Base-by-base conservation (phyloP, 2,797 vertebrate genomes). In the Tachyglossus aculeatus region DNA sequence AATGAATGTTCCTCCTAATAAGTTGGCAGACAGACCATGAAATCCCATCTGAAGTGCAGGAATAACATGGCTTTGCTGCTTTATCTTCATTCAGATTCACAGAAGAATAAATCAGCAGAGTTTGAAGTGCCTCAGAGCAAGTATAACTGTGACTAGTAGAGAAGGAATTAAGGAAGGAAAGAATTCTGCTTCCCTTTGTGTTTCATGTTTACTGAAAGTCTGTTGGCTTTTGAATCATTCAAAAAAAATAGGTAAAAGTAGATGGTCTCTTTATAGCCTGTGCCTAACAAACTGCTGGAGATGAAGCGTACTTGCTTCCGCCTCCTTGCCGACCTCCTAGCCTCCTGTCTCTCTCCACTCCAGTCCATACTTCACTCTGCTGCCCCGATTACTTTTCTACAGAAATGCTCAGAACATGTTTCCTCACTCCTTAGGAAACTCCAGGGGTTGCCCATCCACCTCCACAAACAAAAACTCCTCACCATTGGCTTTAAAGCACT, bases 61-160 rank as follows among this genome's bases (percentile, higher is more conserved):
- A 77, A 32, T 57, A 72, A 77, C 25, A 29, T 2, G n/a, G 67
- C 43, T 83, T 63, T 58, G 29, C 32, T 15, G 27, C 5, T 21
- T 82, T 76, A 41, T n/a, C 68, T 71, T 56, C 80, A 86, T 87
- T 85, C 65, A 74, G 29, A 86, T 80, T 85, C 82, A 81, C 62
- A 40, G 37, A 64, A 80, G 60, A 86, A 78, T 79, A 67, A 79
- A 88, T 78, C 78, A 62, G 31, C 14, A 65, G 41, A 55, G 22
- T 69, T 71, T 73, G 64, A 86, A 82, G 71, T 10, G 57, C 69
- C 61, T 61, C 43, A 33, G 38, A 86, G 57, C 47, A 64, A 55
- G 37, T 8, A 5, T 0, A 1, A 66, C 34, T 6, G 15, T 31
- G 31, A 75, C 53, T 56, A 7, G 25, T 31, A 19, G 52, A 47